phyloP scores from a whole-genome alignment of 64 coral and sea anemone genomes.

The Stylophora pistillata region DNA sequence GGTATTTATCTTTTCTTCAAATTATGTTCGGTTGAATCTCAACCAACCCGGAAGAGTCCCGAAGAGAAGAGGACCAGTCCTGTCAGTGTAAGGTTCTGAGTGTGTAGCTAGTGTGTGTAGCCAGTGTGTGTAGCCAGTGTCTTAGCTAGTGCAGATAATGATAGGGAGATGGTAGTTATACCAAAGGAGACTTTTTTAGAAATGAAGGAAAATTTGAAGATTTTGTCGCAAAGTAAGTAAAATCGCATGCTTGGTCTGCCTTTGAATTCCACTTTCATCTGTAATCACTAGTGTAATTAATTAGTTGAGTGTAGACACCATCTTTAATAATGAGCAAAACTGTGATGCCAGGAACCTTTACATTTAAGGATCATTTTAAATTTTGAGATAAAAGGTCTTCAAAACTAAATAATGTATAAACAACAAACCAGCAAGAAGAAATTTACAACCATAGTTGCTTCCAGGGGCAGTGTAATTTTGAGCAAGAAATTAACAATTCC shows the following conservation, averaged over 20 bases:
- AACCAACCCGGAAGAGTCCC: no score
- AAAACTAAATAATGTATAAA: constrained; percentile 18
- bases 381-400: constrained; percentile 19
- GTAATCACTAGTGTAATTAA: no score
- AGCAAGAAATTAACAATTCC: no score
- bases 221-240: not conserved
- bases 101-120: no score
- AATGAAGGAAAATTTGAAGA: constrained; percentile 39
- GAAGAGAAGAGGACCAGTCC: not conserved
- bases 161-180: constrained; percentile 18
- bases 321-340: not conserved
- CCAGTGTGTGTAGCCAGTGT: no score
- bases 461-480: no score
- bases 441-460: not conserved
- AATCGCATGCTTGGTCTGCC: not conserved
- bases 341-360: no score
- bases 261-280: no score
- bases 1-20: no score
- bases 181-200: constrained; percentile 3
- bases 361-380: not conserved
- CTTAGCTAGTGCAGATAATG: constrained; percentile 3
- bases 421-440: constrained; percentile 23
- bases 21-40: no score
- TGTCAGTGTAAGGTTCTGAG: not conserved
- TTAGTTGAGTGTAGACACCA: no score